Conservation (phyloP, 2,113 vertebrate species). For the Myodes glareolus region DNA sequence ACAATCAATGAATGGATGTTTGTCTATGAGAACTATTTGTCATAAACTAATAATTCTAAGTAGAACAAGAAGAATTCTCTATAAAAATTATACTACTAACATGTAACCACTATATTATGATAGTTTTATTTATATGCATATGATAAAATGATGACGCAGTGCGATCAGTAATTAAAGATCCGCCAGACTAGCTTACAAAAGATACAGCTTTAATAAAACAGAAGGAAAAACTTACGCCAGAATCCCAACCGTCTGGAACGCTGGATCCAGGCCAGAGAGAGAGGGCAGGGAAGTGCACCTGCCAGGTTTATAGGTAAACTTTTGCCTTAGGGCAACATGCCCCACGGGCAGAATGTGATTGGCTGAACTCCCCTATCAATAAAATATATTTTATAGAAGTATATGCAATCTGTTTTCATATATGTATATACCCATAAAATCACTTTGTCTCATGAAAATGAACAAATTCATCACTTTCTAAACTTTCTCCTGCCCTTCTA, state of each 20-base stretch:
- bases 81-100: background rate
- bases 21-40: constrained; percentile 13
- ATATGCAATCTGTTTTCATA: background rate
- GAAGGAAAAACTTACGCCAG: no score
- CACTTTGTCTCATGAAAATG: background rate
- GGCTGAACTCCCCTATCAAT: no score
- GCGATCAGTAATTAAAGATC: no score
- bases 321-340: no score
- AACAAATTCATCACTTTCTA: background rate
- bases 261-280: no score
- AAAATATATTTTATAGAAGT: background rate
- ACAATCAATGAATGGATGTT: background rate
- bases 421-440: background rate
- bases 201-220: no score
- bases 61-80: constrained; percentile 26
- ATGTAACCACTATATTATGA: constrained; percentile 28
- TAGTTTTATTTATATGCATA: background rate
- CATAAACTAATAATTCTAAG: constrained; percentile 20
- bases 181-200: no score
- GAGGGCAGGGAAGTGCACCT: no score
- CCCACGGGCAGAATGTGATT: no score
- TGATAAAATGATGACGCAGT: no score
- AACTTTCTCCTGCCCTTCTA: background rate
- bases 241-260: no score
- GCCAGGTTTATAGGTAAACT: no score